Evolutionary conservation across 2,888 invertebrate species (phyloP).

Genomic region (Galeruca laticollis): DNA sequence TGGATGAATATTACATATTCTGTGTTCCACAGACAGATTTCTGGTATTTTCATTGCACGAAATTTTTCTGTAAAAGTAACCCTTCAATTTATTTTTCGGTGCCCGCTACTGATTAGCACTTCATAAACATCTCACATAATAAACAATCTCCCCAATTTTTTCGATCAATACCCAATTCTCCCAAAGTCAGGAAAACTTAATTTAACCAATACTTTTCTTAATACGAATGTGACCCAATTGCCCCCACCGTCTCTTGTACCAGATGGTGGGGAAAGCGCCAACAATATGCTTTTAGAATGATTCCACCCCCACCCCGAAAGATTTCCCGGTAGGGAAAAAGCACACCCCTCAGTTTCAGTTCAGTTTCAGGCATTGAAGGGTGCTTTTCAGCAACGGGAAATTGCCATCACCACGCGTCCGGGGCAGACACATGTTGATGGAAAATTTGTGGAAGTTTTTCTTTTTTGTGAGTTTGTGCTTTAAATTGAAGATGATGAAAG

Average conservation of each 20-base stretch:
- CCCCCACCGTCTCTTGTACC: constrained; percentile 42
- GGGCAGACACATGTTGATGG: constrained; percentile 17
- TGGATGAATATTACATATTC: too few species aligned
- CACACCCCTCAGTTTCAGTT: constrained; percentile 45
- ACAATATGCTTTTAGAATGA: constrained; percentile 46
- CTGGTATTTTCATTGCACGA: too few species aligned
- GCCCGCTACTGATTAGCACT: constrained; percentile 32
- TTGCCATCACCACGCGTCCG: constrained; percentile 20
- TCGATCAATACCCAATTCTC: constrained; percentile 48
- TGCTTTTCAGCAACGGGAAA: constrained; percentile 27
- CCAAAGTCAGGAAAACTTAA: constrained; percentile 47
- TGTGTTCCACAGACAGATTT: too few species aligned
- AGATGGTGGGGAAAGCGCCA: constrained; percentile 43
- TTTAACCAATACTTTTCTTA: constrained; percentile 49
- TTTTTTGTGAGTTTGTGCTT: constrained; percentile 18
- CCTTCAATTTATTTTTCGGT: constrained; percentile 10
- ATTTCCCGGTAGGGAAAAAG: constrained; percentile 47
- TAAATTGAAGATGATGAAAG: constrained; percentile 20
- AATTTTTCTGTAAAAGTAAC: neutral
- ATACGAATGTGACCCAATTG: constrained; percentile 49
- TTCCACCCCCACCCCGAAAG: constrained; percentile 39
- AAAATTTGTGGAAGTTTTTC: constrained; percentile 1
- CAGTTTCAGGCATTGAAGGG: constrained; percentile 37
- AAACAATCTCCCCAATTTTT: constrained; percentile 46
- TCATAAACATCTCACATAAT: constrained; percentile 42